Base-by-base conservation (phyloP, 2,113 vertebrate species). In the Meles meles region DNA sequence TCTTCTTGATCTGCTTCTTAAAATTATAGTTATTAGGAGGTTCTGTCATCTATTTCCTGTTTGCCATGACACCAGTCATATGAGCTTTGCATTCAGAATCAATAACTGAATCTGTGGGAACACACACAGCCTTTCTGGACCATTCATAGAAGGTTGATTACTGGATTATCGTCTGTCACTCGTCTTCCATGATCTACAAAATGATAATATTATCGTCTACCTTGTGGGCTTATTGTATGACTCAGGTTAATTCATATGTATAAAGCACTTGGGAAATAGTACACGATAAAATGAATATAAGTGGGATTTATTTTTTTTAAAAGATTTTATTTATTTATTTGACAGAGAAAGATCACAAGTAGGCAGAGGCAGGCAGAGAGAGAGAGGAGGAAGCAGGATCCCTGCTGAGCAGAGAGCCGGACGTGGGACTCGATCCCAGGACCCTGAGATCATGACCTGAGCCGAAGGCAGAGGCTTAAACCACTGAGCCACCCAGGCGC, bases 1-100 rank as follows among this genome's bases (percentile, higher is more conserved):
- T 98, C 98, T 98, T 98, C 98, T 98, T 98, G 98, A 98, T 98
- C 97, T 98, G 97, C 98, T 98, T 99, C 97, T 98, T 98, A 98
- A 98, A 98, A 98, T 98, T 98, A 98, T 98, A 98, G 97, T 98
- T 98, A 98, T 98, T 98, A 98, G 94, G 98, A 98, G 96, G 72
- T 97, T 97, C 98, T 98, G 95, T 98, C 98, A 97, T 98, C 90
- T 95, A 98, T 97, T 98, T 98, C 98, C 98, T 98, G 97, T 98
- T 99, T 98, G 95, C 97, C 96, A 97, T 98, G 98, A 98, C 96
- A 98, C 98, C 98, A 98, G 98, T 98, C 98, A 98, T 96, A 98
- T 86, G 95, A 96, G 97, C 97, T 98, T 98, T 98, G 96, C 95
- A 95, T 98, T 97, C 90, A 97, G 96, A 98, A 98, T 98, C 97